Evolutionary conservation across 2,888 invertebrate genomes (phyloP), one percentile per base, ranked within the genome.

Genomic region (Hypomecis atomaria): DNA sequence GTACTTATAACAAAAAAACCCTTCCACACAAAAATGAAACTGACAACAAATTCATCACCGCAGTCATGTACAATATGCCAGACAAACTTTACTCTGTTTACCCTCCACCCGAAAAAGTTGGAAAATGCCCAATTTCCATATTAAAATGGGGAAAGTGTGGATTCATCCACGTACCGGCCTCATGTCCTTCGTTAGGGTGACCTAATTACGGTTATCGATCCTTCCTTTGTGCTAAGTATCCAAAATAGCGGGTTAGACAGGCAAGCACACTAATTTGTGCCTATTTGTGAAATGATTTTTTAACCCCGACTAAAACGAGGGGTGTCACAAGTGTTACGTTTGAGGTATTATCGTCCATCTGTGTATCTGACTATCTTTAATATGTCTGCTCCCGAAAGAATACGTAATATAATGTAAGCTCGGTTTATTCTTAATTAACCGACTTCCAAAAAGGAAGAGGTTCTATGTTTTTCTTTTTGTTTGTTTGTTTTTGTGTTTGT

Each of bases 141-240:
- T 63, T 63, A 54, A 58, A 53, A n/a, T 42, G 52, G 42, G 23
- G 33, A 58, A 58, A 58, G 50, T 57, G 57, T 58, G 56, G 11
- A 48, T 59, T 58, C 52, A 48, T 49, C 55, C 63, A 53, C 58
- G 48, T 42, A 9, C 11, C 36, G 55, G 38, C 53, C 49, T 38
- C 34, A 50, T 55, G 59, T 56, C 59, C 58, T 61, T 49, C 57
- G 47, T 59, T 58, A 62, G 54, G 45, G 13, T 64, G 64, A 59
- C 64, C 64, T 64, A 59, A 64, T 59, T 64, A 64, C 63, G 55
- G 10, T 0, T 50, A 64, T 66, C 62, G 59, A 66, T 56, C 62
- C 52, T 8, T 40, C 63, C 44, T 59, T 56, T 56, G 53, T 38
- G 59, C 43, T 43, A 44, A 55, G 55, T 55, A 50, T 44, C 45